A percentile compares a stretch with the other conserved stretches of the same genome.
phyloP scores from a whole-genome alignment of 2,113 vertebrate genomes.

The Ctenomys sociabilis region DNA sequence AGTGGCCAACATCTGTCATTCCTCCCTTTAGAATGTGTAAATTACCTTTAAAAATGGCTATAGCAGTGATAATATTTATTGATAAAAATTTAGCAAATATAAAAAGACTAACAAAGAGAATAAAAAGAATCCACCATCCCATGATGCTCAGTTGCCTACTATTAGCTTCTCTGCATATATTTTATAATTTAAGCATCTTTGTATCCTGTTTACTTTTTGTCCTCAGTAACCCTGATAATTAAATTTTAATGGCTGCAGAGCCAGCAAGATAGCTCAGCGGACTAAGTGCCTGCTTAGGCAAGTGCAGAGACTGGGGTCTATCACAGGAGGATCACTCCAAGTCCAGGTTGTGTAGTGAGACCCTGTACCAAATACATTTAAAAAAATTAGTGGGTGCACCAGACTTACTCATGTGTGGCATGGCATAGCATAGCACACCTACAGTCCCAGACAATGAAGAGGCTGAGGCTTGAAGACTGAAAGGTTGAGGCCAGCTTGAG shows the following conservation, averaged over 20 bases:
- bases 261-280: too few species aligned
- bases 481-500: background rate
- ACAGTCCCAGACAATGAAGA: background rate
- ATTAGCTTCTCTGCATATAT: background rate
- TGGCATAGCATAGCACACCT: background rate
- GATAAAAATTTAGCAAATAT: constrained; percentile 47
- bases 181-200: background rate
- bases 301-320: too few species aligned
- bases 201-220: constrained; percentile 34
- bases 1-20: constrained; percentile 55
- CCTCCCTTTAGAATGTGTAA: constrained; percentile 47
- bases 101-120: constrained; percentile 48
- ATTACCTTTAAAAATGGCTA: constrained; percentile 51
- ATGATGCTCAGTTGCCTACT: constrained; percentile 1
- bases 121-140: constrained; percentile 48
- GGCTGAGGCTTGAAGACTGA: background rate
- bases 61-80: constrained; percentile 55
- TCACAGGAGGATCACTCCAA: too few species aligned
- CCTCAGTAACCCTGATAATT: background rate
- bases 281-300: too few species aligned
- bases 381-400: background rate
- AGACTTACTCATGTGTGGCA: background rate
- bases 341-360: too few species aligned
- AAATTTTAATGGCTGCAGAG: background rate
- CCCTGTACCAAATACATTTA: too few species aligned